A percentile compares a stretch with the other conserved stretches of the same genome.
Evolutionary conservation across 2,113 vertebrate genomes (phyloP).

Genomic region (Cavia aperea): DNA sequence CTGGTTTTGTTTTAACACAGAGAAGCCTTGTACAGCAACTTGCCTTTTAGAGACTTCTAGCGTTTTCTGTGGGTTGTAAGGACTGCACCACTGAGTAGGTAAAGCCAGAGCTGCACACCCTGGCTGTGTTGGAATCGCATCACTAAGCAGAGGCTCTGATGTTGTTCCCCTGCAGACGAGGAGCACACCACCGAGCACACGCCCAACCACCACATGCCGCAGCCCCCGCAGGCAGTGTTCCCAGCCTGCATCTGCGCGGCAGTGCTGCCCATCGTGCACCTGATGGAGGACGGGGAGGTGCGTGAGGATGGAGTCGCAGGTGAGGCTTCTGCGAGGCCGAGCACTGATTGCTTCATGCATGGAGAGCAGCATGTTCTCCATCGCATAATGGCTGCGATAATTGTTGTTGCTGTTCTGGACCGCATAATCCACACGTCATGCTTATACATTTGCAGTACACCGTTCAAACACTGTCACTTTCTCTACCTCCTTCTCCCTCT

Average conservation of each 20-base stretch:
- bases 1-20: background rate
- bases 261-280: constrained; percentile 94
- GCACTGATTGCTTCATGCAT: background rate
- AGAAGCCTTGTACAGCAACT: background rate
- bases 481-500: background rate
- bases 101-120: background rate
- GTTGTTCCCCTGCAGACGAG: constrained; percentile 80
- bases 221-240: constrained; percentile 96
- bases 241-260: constrained; percentile 98
- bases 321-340: background rate
- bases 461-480: background rate
- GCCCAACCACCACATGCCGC: constrained; percentile 92
- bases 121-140: background rate
- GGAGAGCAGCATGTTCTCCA: too few species aligned
- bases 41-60: background rate
- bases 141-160: background rate
- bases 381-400: too few species aligned
- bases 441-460: background rate
- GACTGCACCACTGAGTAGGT: background rate
- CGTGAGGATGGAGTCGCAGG: constrained; percentile 89
- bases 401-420: background rate
- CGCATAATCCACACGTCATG: background rate
- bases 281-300: constrained; percentile 98
- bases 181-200: constrained; percentile 96
- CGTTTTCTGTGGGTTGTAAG: background rate